Evolutionary conservation across 2,888 invertebrate genomes (phyloP), one percentile per base, ranked within the genome.

Genomic region (Chydorus sphaericus): DNA sequence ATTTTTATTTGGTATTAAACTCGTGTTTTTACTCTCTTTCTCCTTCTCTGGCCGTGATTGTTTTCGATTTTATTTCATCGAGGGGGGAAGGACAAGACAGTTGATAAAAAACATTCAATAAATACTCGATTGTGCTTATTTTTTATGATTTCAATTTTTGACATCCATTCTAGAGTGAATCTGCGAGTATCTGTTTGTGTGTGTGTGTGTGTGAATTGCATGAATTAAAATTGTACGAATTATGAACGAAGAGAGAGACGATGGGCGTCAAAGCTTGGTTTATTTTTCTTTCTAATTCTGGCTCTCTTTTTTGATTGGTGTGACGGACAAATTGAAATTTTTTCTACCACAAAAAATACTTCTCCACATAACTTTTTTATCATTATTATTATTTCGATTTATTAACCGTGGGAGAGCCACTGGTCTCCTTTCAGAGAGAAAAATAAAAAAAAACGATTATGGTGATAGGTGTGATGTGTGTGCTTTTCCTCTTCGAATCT

Each of bases 281-380:
- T 28, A 23, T 53, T 53, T 53, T 53, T 20, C 23, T n/a, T 26
- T 36, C 38, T 37, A 38, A 23, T 53, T 53, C 53, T 52, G 52
- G 37, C 26, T 53, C 33, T 50, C 16, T n/a, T n/a, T n/a, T n/a
- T n/a, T n/a, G n/a, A 28, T 26, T 36, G 20, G 37, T 26, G 38
- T 38, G 26, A 38, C 28, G 37, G 38, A 53, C 33, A 53, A 36
- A 37, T 23, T 26, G 18, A 53, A 48, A 18, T 4, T 26, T 26
- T 18, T 16, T n/a, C n/a, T n/a, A n/a, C n/a, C n/a, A n/a, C n/a
- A 14, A 36, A 36, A 36, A 2, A 36, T 36, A 36, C 14, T 36
- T 36, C 16, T 4, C 14, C 14, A 36, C 14, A 36, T n/a, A 4
- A n/a, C 37, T 36, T 36, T 14, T 16, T 16, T 37, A 37, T 37